These are phyloP conservation scores for Dasyprocta punctata DNA, from an alignment of 2,113 vertebrate species.

Conservation along the genomic window DNA sequence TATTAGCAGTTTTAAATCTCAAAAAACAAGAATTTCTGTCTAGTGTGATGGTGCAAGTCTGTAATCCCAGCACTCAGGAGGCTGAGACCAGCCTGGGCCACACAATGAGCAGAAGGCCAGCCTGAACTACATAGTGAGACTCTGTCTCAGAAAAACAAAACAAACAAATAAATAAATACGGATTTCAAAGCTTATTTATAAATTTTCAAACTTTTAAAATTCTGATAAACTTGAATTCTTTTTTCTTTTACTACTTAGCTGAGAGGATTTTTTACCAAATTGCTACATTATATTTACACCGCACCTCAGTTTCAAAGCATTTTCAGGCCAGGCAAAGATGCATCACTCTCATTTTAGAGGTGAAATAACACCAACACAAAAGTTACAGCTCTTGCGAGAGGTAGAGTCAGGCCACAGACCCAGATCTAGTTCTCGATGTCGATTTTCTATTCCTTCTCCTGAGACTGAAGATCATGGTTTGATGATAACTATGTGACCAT, in stretches of 20 bases:
- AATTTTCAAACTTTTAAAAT: background rate
- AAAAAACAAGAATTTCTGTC: background rate
- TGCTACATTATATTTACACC: background rate
- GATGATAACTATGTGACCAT: background rate
- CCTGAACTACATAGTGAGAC: background rate
- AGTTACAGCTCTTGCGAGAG: background rate
- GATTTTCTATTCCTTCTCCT: background rate
- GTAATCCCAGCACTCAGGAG: background rate
- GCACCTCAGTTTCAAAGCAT: background rate
- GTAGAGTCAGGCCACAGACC: background rate
- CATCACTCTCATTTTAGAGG: slow-evolving; percentile 6
- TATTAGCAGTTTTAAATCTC: background rate
- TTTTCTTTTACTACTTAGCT: slow-evolving; percentile 15
- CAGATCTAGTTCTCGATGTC: background rate
- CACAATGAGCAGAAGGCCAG: background rate
- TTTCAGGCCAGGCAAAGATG: background rate
- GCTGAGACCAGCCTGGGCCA: background rate
- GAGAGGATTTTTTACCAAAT: background rate
- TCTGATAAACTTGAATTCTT: background rate
- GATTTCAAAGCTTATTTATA: background rate
- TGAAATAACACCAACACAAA: background rate
- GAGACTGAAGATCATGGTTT: background rate
- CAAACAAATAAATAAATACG: background rate
- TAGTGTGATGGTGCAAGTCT: background rate
- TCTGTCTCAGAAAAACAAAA: background rate